Conservation (phyloP, 2,888 invertebrate genomes). For the Auanema sp. region DNA sequence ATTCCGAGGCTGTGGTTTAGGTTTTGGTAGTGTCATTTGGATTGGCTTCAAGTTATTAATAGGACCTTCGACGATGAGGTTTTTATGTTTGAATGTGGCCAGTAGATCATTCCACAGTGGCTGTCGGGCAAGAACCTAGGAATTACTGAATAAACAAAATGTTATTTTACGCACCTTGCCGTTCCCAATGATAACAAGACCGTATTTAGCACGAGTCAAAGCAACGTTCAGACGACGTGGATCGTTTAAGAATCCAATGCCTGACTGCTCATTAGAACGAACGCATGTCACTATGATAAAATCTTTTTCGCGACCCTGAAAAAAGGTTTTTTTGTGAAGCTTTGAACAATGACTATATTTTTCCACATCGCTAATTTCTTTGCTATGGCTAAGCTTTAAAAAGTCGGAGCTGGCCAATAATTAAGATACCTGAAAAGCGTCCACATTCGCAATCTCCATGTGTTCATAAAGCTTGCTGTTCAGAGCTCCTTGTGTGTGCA, state of each 20-base stretch:
- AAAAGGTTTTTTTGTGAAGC: slow-evolving; percentile 10
- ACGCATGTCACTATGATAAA: slow-evolving; percentile 99
- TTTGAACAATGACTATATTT: background rate
- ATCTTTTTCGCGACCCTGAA: slow-evolving; percentile 88
- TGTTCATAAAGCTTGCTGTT: slow-evolving; percentile 92
- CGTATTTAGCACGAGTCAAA: slow-evolving; percentile 84
- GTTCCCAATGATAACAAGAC: slow-evolving; percentile 89
- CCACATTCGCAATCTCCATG: slow-evolving; percentile 98
- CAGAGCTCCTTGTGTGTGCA: slow-evolving; percentile 96
- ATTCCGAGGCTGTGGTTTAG: slow-evolving; percentile 25
- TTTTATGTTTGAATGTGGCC: slow-evolving; percentile 44
- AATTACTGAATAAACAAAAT: background rate
- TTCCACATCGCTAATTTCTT: background rate
- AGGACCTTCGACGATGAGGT: slow-evolving; percentile 85
- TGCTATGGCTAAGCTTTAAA: background rate
- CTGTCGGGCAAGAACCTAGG: slow-evolving; percentile 84
- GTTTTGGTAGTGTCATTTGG: slow-evolving; percentile 89
- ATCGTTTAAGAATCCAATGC: slow-evolving; percentile 97
- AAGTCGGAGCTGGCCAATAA: no score
- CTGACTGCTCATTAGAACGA: slow-evolving; percentile 95
- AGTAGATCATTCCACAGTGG: slow-evolving; percentile 96
- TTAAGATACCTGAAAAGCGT: slow-evolving; percentile 82
- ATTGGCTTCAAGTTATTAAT: slow-evolving; percentile 94
- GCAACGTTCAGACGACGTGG: slow-evolving; percentile 96
- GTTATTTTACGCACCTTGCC: slow-evolving; percentile 73